These are phyloP conservation scores for Sympetrum striolatum DNA, from an alignment of 2,888 invertebrate species.

Conservation along the genomic window DNA sequence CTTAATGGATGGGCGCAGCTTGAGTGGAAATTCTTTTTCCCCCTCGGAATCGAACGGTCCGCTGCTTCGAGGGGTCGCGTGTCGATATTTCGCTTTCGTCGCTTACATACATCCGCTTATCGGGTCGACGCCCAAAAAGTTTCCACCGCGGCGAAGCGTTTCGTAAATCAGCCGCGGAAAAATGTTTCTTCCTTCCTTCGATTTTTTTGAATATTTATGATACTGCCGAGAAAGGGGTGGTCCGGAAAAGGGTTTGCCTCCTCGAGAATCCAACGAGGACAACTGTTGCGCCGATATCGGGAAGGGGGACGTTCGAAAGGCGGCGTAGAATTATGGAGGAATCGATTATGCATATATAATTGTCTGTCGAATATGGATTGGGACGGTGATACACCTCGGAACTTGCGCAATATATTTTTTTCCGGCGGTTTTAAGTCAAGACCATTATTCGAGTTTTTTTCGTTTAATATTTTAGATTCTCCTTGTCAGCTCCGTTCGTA, in stretches of 20 bases:
- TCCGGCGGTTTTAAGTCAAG: not conserved
- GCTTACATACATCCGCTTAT: conserved; percentile 37
- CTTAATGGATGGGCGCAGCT: conserved; percentile 28
- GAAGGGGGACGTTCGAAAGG: not conserved
- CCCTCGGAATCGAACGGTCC: not conserved
- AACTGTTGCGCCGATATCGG: not conserved
- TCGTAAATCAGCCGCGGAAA: conserved; percentile 29
- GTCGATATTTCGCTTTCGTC: conserved; percentile 39
- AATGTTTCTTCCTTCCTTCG: conserved; percentile 3
- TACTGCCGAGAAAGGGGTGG: not conserved
- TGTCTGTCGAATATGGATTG: not conserved
- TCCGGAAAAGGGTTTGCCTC: conserved; percentile 15
- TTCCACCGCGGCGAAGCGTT: conserved; percentile 8
- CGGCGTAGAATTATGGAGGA: conserved; percentile 21
- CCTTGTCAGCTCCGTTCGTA: not conserved
- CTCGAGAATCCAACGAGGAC: not conserved
- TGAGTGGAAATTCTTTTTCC: not conserved
- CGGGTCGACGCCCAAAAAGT: conserved; percentile 22
- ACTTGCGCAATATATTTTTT: not conserved
- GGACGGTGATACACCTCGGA: not conserved
- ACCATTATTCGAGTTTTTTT: not conserved
- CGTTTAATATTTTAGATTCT: not conserved
- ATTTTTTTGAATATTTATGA: conserved; percentile 41
- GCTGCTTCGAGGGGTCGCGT: conserved; percentile 12
- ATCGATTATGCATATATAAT: conserved; percentile 23